Conservation (phyloP, 1,140 invertebrate genomes). For the Muscidifurax raptorellus region DNA sequence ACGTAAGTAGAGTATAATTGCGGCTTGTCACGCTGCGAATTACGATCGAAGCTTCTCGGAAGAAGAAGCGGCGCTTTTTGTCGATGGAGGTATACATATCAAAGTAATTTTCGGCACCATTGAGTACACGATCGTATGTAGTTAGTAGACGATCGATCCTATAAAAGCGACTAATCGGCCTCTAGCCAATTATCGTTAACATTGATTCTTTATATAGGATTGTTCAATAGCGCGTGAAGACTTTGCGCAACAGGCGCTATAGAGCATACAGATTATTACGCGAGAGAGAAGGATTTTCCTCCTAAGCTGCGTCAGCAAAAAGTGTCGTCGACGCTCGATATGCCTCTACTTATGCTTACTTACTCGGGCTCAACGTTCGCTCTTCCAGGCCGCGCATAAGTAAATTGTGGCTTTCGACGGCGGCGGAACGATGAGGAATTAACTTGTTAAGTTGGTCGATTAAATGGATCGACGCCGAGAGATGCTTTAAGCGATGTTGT, state of each 20-base stretch:
- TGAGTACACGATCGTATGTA: too few relatives aligned
- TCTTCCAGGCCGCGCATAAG: not conserved
- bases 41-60: not conserved
- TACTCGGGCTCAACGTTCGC: not conserved
- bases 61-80: not conserved
- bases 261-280: not conserved
- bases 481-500: not conserved
- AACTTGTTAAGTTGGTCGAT: not conserved
- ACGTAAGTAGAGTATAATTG: constrained; percentile 23
- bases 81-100: too few relatives aligned
- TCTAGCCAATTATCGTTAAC: constrained; percentile 12
- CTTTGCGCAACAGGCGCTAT: constrained; percentile 13
- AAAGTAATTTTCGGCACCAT: too few relatives aligned
- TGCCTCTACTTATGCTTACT: not conserved
- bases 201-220: constrained; percentile 10
- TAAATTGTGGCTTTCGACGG: not conserved
- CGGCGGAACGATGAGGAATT: not conserved
- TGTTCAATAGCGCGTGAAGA: constrained; percentile 3
- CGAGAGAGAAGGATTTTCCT: not conserved
- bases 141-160: not conserved
- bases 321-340: not conserved
- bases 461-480: not conserved
- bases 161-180: not conserved
- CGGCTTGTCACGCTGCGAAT: constrained; percentile 13
- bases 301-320: not conserved